Base-by-base conservation (phyloP, 1,140 invertebrate species). In the Drosophila sechellia region DNA sequence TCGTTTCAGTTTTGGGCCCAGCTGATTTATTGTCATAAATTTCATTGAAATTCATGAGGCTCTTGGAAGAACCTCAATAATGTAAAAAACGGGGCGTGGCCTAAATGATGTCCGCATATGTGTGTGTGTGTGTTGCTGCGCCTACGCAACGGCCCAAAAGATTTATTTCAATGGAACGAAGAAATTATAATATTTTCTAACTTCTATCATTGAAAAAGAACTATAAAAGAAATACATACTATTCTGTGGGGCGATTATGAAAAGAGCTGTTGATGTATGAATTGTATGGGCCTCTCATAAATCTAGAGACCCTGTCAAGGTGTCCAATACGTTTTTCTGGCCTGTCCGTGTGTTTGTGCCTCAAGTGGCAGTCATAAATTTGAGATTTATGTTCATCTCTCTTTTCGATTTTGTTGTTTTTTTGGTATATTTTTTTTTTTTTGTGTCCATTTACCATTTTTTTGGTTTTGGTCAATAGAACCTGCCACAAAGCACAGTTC, bases 231-330 rank as follows among this genome's bases (percentile, higher is more conserved):
- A 50, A 69, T 68, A 72, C 72, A 61, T 68, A 60, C 53, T 60
- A 66, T 79, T 73, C 60, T 79, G 72, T 64, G 70, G 77, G 77
- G 61, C 66, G 78, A 81, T 78, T 81, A 81, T 78, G 78, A 86
- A 86, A 87, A 77, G 83, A 86, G 75, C 79, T 89, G 83, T 87
- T 87, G 83, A 87, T 79, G 84, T 78, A 77, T 80, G 72, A 86
- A 83, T 75, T 78, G 69, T 76, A 74, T 66, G 61, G 49, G 68
- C 63, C 61, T 61, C 65, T 68, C 83, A 87, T 86, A 86, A 86
- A 86, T 86, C 81, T 87, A 76, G 54, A 57, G 64, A 46, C 64
- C 52, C 59, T 76, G 74, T 81, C 81, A 86, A 66, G 69, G 71
- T 75, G 71, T 75, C 69, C 58, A 48, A 48, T 72, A 48, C 35